These are phyloP conservation scores for Actinemys pallida DNA, from an alignment of 2,113 vertebrate species.

Conservation along the genomic window DNA sequence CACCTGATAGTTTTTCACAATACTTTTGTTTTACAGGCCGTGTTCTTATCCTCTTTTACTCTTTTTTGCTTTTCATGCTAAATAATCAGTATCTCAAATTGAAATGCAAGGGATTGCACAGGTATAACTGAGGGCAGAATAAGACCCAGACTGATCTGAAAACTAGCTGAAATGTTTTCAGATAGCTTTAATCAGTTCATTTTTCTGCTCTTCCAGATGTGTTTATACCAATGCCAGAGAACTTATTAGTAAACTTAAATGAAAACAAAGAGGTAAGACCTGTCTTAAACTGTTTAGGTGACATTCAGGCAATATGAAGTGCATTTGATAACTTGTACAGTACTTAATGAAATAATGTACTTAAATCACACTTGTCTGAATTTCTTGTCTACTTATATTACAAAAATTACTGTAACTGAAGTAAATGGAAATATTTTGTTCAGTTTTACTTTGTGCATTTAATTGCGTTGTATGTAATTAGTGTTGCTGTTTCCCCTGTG, in stretches of 20 bases:
- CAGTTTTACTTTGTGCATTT: background rate
- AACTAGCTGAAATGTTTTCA: background rate
- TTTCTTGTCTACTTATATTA: background rate
- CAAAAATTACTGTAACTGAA: background rate
- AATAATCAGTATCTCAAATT: background rate
- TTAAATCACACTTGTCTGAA: background rate
- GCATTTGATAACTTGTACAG: background rate
- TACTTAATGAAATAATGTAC: background rate
- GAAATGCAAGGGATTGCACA: background rate
- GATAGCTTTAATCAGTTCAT: background rate
- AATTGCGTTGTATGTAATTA: background rate
- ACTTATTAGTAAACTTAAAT: slow-evolving; percentile 95
- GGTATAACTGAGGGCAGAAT: background rate
- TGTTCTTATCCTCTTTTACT: background rate
- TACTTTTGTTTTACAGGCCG: background rate
- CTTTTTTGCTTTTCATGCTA: background rate
- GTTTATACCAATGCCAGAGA: slow-evolving; percentile 98
- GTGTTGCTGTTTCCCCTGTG: background rate
- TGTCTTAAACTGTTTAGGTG: slow-evolving; percentile 19
- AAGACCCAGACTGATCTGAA: background rate
- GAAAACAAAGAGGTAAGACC: slow-evolving; percentile 97
- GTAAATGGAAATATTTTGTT: background rate
- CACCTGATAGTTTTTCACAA: background rate
- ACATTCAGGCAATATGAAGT: background rate
- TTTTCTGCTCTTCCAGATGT: slow-evolving; percentile 87